A percentile compares a stretch with the other conserved stretches of the same genome.
phyloP scores from a whole-genome alignment of 2,113 vertebrate genomes.

The Progne subis region DNA sequence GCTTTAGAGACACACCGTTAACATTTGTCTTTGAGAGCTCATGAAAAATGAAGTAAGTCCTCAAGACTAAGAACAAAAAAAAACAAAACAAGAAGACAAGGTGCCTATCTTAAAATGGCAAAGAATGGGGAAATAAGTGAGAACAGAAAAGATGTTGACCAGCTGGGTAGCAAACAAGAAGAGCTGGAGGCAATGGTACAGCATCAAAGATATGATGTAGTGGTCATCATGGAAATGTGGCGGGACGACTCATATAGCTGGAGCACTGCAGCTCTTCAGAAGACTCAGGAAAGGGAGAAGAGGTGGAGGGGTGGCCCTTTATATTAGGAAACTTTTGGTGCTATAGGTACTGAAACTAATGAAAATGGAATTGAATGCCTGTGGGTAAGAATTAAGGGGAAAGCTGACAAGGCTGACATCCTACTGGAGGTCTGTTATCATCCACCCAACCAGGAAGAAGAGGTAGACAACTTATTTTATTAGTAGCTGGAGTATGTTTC shows the following conservation, averaged over 20 bases:
- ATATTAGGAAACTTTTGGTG: neutral
- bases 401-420: neutral
- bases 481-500: neutral
- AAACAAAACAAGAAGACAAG: neutral
- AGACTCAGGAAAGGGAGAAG: neutral
- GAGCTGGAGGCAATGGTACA: neutral
- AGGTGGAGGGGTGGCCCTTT: neutral
- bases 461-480: neutral
- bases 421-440: neutral
- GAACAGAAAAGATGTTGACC: neutral
- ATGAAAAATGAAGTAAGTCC: neutral
- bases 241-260: neutral
- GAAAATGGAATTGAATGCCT: neutral
- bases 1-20: neutral
- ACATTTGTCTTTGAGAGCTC: neutral
- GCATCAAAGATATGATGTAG: neutral
- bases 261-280: neutral
- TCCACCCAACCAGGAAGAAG: neutral
- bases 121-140: neutral
- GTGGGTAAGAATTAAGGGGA: neutral
- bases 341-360: neutral
- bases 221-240: neutral
- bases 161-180: neutral
- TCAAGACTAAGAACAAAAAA: neutral
- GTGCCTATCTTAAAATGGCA: neutral